These are phyloP conservation scores for Pardosa pseudoannulata DNA, from an alignment of 2,888 invertebrate genomes.

Conservation along the genomic window DNA sequence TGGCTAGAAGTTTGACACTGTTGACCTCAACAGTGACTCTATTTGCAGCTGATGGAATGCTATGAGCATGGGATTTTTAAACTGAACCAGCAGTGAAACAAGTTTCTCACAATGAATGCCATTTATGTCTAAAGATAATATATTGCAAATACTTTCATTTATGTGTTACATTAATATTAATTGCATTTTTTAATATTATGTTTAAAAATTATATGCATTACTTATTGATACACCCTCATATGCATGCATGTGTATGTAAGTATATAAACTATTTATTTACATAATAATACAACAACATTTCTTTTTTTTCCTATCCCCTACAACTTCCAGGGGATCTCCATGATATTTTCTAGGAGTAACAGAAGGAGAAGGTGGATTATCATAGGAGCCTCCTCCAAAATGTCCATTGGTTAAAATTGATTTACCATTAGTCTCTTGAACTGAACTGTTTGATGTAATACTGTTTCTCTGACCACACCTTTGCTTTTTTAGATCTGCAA, in stretches of 20 bases:
- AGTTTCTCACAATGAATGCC: too few relatives aligned
- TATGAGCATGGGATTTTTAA: too few relatives aligned
- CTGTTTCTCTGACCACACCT: conserved; percentile 78
- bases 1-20: too few relatives aligned
- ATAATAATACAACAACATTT: conserved; percentile 73
- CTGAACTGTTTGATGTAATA: conserved; percentile 38
- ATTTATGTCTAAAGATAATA: too few relatives aligned
- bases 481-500: conserved; percentile 95
- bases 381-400: conserved; percentile 38
- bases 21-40: too few relatives aligned
- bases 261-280: conserved; percentile 24
- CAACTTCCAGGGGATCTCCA: conserved; percentile 74
- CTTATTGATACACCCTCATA: not conserved
- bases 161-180: too few relatives aligned
- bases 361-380: conserved; percentile 72
- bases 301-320: conserved; percentile 71
- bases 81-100: too few relatives aligned
- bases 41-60: too few relatives aligned
- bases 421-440: conserved; percentile 50
- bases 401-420: conserved; percentile 51
- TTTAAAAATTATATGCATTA: too few relatives aligned
- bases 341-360: conserved; percentile 72
- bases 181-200: too few relatives aligned
- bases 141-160: too few relatives aligned
- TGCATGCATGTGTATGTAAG: not conserved